A percentile compares a stretch with the other conserved stretches of the same genome.
phyloP scores from a whole-genome alignment of 2,888 invertebrate genomes.

The Cabera pusaria region DNA sequence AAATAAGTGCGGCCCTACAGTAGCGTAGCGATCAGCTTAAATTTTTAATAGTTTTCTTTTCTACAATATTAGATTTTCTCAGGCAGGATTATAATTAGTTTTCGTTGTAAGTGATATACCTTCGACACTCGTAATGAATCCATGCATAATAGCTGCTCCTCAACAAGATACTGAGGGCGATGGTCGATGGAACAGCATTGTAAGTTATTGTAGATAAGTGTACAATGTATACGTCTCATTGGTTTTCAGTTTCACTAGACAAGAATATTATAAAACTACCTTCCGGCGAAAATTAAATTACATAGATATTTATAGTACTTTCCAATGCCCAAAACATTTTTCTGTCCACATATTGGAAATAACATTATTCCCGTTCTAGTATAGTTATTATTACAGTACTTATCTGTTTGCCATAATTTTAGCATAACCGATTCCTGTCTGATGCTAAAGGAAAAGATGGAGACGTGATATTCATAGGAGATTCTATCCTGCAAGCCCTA shows the following conservation, averaged over 20 bases:
- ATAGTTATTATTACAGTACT: slow-evolving; percentile 16
- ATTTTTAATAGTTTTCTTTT: too few relatives aligned
- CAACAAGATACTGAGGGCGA: slow-evolving; percentile 92
- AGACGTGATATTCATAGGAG: slow-evolving; percentile 95
- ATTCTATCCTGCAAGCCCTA: slow-evolving; percentile 92
- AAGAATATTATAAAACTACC: too few relatives aligned
- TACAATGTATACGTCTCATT: slow-evolving; percentile 9
- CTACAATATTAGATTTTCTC: too few relatives aligned
- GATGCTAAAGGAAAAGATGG: slow-evolving; percentile 95
- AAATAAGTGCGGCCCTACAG: too few relatives aligned
- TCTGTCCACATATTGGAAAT: too few relatives aligned
- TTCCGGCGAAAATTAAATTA: not conserved
- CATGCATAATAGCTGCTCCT: slow-evolving; percentile 87
- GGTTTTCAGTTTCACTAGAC: not conserved
- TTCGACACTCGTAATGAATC: slow-evolving; percentile 82
- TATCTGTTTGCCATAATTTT: slow-evolving; percentile 46
- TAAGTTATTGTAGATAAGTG: slow-evolving; percentile 53
- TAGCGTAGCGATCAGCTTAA: too few relatives aligned
- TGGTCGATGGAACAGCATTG: slow-evolving; percentile 92
- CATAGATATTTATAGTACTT: too few relatives aligned
- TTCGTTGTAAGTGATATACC: not conserved
- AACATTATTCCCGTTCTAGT: too few relatives aligned
- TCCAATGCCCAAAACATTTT: too few relatives aligned
- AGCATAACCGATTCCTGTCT: slow-evolving; percentile 93
- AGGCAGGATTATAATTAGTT: slow-evolving; percentile 5